Conservation (phyloP, 2,113 vertebrate species). For the Leptocoma aspasia region DNA sequence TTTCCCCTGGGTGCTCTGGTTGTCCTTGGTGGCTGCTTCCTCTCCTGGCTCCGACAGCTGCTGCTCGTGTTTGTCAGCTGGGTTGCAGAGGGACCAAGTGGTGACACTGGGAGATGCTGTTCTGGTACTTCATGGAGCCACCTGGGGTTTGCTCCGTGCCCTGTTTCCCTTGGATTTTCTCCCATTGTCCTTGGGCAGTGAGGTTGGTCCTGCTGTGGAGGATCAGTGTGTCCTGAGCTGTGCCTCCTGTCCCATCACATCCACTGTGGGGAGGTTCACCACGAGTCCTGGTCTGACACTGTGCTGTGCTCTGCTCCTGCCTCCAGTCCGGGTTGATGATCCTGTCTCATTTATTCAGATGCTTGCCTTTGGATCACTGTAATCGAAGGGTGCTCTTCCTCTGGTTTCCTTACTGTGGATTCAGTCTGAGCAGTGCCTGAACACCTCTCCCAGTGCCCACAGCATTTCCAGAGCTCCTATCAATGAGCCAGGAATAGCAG, state of each 20-base stretch:
- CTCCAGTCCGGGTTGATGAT: rapidly evolving
- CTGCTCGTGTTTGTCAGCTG: background rate
- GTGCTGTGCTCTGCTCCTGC: background rate
- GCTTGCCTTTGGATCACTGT: background rate
- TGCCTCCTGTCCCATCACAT: background rate
- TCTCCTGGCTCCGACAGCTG: background rate
- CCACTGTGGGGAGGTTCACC: background rate
- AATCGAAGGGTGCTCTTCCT: background rate
- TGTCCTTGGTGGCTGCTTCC: background rate
- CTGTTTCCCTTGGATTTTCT: background rate
- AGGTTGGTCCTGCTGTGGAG: background rate
- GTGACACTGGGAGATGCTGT: background rate
- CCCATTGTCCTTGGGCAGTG: rapidly evolving
- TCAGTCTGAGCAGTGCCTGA: background rate
- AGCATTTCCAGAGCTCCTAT: background rate
- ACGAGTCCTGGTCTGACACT: rapidly evolving
- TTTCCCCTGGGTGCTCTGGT: background rate
- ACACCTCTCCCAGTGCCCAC: background rate
- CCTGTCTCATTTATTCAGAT: background rate
- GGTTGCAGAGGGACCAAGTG: background rate
- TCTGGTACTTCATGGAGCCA: background rate
- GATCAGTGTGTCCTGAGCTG: background rate
- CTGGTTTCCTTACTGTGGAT: background rate
- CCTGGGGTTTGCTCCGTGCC: background rate
- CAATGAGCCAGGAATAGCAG: background rate